Base-by-base conservation (phyloP, 2,113 vertebrate species). In the Hippocampus barbouri region DNA sequence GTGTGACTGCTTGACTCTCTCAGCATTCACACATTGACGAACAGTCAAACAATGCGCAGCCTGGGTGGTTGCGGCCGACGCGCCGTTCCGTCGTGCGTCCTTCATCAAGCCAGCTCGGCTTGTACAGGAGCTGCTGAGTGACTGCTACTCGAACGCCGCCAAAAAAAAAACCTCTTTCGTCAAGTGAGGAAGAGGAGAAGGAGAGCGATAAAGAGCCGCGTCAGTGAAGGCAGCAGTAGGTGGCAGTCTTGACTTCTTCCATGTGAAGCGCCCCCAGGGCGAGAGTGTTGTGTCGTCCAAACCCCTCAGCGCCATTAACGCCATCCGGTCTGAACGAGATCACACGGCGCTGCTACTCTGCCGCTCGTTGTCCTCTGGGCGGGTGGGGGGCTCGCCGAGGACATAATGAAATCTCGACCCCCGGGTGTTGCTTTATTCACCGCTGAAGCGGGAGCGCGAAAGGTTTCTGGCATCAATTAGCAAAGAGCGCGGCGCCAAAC, bases 241-340 rank as follows among this genome's bases (percentile, higher is more conserved):
- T 96, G 96, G 95, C 95, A 96, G 94, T 94, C 93, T 96, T 93
- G 94, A 92, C 95, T 94, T 93, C 91, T 90, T 83, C 90, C 86
- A 74, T 73, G 49, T 82, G 83, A 78, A 72, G 69, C 72, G 83
- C 77, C 70, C 0, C 61, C 34, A 6, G 34, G 83, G 80, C 23
- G 67, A 68, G 66, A 81, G 84, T 79, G 82, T 86, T 86, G 85
- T 61, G 72, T 83, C 80, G 88, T 85, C 83, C 78, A 70, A 70
- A 73, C 84, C 84, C 87, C 80, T 84, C 87, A 82, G 86, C 83
- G 69, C 74, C 74, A 82, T 87, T 87, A 87, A 81, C 79, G 68
- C 69, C 76, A 64, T 62, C 54, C 30, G 11, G 63, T 73, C 68
- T 43, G 77, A 79, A 63, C 69, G 69, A 72, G 72, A 85, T 81